These are phyloP conservation scores for Ceratina calcarata DNA, from an alignment of 1,140 invertebrate species.

Conservation along the genomic window DNA sequence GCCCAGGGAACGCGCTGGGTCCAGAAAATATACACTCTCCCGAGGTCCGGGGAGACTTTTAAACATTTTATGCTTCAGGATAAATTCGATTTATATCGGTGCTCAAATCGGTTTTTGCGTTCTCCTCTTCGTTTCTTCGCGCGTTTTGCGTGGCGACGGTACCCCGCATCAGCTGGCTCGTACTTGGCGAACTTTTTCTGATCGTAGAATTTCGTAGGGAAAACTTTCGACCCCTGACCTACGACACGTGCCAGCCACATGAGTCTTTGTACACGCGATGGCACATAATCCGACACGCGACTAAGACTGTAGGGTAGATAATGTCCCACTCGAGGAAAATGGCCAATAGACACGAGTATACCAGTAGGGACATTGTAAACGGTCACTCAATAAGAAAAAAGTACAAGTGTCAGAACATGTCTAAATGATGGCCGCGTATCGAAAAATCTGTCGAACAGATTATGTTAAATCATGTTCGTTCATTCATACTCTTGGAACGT, in stretches of 20 bases:
- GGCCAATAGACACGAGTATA: too few species aligned
- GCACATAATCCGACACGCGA: slow-evolving; percentile 59
- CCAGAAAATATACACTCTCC: slow-evolving; percentile 21
- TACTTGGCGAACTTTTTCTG: too few species aligned
- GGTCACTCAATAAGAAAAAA: too few species aligned
- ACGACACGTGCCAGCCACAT: slow-evolving; percentile 72
- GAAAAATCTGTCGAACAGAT: too few species aligned
- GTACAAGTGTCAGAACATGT: too few species aligned
- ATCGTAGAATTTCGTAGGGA: slow-evolving; percentile 6
- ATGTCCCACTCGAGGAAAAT: not conserved
- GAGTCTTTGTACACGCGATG: slow-evolving; percentile 68
- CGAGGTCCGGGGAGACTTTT: not conserved
- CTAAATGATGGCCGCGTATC: too few species aligned
- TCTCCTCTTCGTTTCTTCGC: not conserved
- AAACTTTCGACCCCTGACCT: slow-evolving; percentile 56
- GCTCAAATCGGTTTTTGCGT: not conserved
- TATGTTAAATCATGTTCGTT: not conserved
- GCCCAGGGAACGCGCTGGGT: not conserved
- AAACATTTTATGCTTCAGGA: slow-evolving; percentile 14
- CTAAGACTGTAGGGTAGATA: not conserved
- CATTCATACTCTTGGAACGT: slow-evolving; percentile 2
- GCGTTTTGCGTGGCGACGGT: not conserved
- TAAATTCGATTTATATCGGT: slow-evolving; percentile 24
- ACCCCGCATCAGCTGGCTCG: too few species aligned
- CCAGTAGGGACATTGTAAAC: too few species aligned